Conservation (phyloP, 1,140 invertebrate genomes). For the Muscidifurax raptorellus region DNA sequence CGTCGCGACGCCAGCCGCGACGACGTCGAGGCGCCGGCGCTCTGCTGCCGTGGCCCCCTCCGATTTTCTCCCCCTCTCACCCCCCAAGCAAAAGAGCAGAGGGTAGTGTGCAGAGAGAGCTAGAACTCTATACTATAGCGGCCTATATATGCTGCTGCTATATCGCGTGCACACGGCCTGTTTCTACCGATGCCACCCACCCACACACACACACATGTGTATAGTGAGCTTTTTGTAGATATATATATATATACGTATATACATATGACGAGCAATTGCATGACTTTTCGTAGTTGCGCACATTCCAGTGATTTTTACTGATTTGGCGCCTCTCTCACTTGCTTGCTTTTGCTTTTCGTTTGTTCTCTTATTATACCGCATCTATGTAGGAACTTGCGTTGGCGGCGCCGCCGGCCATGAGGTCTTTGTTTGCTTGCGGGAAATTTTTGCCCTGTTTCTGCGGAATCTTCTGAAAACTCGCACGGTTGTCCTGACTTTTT, state of each 20-base stretch:
- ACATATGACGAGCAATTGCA: background rate
- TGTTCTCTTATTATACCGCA: background rate
- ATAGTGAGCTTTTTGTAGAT: too few relatives aligned
- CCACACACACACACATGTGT: background rate
- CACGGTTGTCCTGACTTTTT: too few relatives aligned
- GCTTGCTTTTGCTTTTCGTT: background rate
- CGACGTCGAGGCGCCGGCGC: conserved; percentile 49
- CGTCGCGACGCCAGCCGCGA: conserved; percentile 37
- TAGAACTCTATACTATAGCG: background rate
- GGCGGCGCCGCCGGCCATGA: too few relatives aligned
- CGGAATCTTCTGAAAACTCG: too few relatives aligned
- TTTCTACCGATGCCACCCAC: background rate
- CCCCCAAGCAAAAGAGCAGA: conserved; percentile 6
- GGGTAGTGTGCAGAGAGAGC: too few relatives aligned
- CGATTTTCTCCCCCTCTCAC: conserved; percentile 15
- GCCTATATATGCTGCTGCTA: background rate
- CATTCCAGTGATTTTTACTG: background rate
- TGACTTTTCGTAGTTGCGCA: background rate
- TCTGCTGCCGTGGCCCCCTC: conserved; percentile 6
- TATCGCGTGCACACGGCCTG: conserved; percentile 47
- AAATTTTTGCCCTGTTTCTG: too few relatives aligned
- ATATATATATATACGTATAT: background rate
- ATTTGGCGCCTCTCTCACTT: background rate
- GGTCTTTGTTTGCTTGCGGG: too few relatives aligned
- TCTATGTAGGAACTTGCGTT: background rate